phyloP scores from a whole-genome alignment of 2,888 invertebrate genomes.

The Hyles lineata region DNA sequence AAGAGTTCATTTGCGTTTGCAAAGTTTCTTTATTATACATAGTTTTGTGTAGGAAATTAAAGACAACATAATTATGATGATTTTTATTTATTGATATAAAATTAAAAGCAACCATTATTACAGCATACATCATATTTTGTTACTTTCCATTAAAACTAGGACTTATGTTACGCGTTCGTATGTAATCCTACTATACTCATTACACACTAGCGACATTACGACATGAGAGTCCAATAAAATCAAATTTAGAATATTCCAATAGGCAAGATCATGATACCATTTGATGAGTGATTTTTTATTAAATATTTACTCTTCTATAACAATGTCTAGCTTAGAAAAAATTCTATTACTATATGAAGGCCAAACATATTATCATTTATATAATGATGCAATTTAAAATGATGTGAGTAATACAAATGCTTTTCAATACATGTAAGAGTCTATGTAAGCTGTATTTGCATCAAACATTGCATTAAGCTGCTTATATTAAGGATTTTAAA shows the following conservation, averaged over 20 bases:
- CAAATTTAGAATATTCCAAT: conserved; percentile 41
- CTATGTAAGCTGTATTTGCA: conserved; percentile 42
- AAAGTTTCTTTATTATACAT: not conserved
- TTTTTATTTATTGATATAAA: conserved; percentile 80
- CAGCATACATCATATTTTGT: conserved; percentile 73
- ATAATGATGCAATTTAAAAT: conserved; percentile 1
- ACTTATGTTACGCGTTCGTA: conserved; percentile 55
- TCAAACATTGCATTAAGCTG: conserved; percentile 48
- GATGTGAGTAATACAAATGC: conserved; percentile 1
- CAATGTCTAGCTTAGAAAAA: conserved; percentile 5
- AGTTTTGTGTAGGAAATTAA: not conserved
- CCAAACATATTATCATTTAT: conserved; percentile 10
- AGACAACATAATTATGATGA: conserved; percentile 47
- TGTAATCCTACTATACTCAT: conserved; percentile 46
- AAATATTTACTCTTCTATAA: not conserved
- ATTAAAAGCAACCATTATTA: conserved; percentile 83
- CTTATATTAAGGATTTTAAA: conserved; percentile 37
- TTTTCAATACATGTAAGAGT: conserved; percentile 15
- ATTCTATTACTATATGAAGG: not conserved
- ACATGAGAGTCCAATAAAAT: conserved; percentile 50
- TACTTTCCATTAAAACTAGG: conserved; percentile 62
- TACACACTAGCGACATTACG: conserved; percentile 47
- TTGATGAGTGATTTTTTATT: not conserved
- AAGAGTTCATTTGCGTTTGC: not conserved
- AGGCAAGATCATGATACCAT: conserved; percentile 19